A percentile compares a stretch with the other conserved stretches of the same genome.
Conservation (phyloP, 2,113 vertebrate genomes). For the Balaeniceps rex region DNA sequence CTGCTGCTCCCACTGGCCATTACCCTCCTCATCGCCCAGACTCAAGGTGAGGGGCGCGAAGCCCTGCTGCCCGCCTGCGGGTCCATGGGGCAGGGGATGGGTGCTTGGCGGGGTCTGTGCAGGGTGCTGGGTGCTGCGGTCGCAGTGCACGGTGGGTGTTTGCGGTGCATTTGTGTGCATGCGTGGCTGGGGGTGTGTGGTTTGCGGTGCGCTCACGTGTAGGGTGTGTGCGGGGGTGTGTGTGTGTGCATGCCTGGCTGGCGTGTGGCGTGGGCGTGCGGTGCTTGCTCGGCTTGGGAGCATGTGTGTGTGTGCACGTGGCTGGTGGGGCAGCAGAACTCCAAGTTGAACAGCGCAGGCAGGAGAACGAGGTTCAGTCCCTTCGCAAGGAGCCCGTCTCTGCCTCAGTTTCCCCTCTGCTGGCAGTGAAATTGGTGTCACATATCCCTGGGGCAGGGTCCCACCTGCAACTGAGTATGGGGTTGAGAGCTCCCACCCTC, state of each 20-base stretch:
- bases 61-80: background rate
- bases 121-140: background rate
- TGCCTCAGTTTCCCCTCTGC: background rate
- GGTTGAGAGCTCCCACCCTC: background rate
- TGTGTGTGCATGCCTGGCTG: fast-evolving
- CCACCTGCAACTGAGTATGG: background rate
- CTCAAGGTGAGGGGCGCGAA: background rate
- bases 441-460: fast-evolving
- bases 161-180: fast-evolving
- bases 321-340: background rate
- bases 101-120: fast-evolving
- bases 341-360: fast-evolving
- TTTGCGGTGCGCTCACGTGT: fast-evolving
- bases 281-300: background rate
- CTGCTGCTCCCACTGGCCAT: background rate
- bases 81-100: background rate
- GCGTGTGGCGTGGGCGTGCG: background rate
- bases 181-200: fast-evolving
- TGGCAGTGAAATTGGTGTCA: background rate
- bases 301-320: too few species aligned
- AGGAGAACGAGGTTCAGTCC: fast-evolving
- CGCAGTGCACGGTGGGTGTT: fast-evolving
- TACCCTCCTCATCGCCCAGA: background rate
- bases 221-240: too few species aligned
- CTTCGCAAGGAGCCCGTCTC: background rate